phyloP scores from a whole-genome alignment of 2,797 vertebrate species.

The Crenichthys baileyi region DNA sequence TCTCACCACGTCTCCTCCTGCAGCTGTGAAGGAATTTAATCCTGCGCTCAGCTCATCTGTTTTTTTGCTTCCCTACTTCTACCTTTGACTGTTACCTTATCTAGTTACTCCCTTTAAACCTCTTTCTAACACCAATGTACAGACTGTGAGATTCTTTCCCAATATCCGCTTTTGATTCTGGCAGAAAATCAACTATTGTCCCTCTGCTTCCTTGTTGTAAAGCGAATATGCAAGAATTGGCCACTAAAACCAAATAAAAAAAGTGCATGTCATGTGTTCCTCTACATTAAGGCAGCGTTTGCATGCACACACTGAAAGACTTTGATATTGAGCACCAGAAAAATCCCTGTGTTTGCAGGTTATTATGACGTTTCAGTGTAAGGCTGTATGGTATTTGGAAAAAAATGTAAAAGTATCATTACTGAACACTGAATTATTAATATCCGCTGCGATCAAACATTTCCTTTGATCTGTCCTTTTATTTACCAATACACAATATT shows the following conservation, averaged over 20 bases:
- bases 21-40: constrained; percentile 27
- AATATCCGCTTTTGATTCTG: not conserved
- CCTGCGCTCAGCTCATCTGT: constrained; percentile 15
- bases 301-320: not conserved
- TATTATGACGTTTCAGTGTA: not conserved
- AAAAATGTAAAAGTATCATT: not conserved
- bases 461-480: too few relatives aligned
- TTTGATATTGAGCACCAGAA: not conserved
- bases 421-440: not conserved
- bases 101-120: not conserved
- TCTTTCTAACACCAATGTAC: not conserved
- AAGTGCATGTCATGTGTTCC: not conserved
- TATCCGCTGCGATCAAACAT: not conserved
- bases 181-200: not conserved
- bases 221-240: not conserved
- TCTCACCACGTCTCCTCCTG: constrained; percentile 24
- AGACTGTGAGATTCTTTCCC: not conserved
- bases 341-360: not conserved
- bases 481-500: not conserved
- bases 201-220: not conserved
- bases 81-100: not conserved
- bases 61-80: not conserved
- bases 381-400: not conserved
- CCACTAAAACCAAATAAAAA: not conserved
- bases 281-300: not conserved